A percentile compares a stretch with the other conserved stretches of the same genome.
These are phyloP conservation scores for Dryobates pubescens DNA, from an alignment of 2,797 vertebrate species.

Conservation along the genomic window DNA sequence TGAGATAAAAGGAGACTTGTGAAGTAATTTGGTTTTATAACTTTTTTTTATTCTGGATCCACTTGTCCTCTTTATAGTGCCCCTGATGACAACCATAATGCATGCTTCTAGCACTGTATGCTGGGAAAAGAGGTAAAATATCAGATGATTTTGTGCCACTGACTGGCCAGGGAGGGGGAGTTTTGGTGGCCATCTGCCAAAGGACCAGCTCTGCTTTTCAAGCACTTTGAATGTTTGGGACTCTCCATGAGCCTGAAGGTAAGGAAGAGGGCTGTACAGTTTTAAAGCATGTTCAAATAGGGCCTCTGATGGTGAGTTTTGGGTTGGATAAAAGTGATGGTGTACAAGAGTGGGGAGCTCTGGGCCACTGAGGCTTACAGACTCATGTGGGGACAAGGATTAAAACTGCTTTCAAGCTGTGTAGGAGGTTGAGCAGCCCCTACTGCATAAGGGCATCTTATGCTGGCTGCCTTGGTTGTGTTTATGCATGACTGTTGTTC, in stretches of 20 bases:
- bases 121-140: neutral
- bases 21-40: neutral
- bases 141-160: neutral
- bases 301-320: neutral
- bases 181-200: neutral
- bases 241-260: neutral
- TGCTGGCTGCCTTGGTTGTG: neutral
- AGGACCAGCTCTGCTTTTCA: neutral
- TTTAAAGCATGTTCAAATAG: neutral
- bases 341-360: neutral
- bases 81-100: neutral
- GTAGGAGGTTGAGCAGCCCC: neutral
- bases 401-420: neutral
- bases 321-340: neutral
- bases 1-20: neutral
- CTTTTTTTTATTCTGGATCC: neutral
- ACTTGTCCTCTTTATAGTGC: neutral
- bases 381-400: neutral
- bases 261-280: neutral
- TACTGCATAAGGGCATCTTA: neutral
- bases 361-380: neutral
- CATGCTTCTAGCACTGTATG: neutral
- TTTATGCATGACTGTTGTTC: neutral
- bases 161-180: accelerated
- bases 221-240: too few relatives aligned